phyloP scores from a whole-genome alignment of 2,797 vertebrate genomes.

The Danio albolineatus region DNA sequence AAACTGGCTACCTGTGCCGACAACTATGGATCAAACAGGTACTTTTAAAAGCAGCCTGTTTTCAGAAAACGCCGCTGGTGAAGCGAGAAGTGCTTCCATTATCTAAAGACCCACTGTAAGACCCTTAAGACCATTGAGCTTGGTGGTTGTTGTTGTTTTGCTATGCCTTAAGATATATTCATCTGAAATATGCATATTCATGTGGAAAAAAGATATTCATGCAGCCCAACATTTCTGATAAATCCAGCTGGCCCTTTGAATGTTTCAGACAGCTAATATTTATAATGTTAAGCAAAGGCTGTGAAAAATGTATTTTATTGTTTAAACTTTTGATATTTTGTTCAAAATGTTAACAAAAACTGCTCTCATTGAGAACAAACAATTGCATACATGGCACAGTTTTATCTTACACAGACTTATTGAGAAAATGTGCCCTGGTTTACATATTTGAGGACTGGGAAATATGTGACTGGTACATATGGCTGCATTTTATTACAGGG shows the following conservation, averaged over 20 bases:
- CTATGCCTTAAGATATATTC: constrained; percentile 4
- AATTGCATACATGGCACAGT: too few species aligned
- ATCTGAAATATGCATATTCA: not conserved
- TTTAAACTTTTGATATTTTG: too few species aligned
- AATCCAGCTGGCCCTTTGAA: not conserved
- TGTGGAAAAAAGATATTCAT: not conserved
- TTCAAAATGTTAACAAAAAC: too few species aligned
- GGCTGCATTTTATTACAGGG: too few species aligned
- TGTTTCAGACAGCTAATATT: not conserved
- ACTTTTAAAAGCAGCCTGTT: not conserved
- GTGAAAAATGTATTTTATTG: too few species aligned
- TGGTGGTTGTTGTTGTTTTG: too few species aligned
- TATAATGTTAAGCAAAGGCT: too few species aligned
- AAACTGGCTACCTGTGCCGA: constrained; percentile 27
- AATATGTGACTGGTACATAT: too few species aligned
- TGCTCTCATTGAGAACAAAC: too few species aligned
- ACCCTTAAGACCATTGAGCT: not conserved
- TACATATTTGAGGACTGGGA: too few species aligned
- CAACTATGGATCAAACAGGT: constrained; percentile 37
- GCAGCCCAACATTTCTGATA: not conserved
- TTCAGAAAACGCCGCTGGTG: constrained; percentile 2
- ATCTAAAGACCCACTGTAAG: not conserved
- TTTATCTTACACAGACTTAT: too few species aligned
- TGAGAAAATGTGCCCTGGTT: too few species aligned
- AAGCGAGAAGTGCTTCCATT: not conserved